These are phyloP conservation scores for Linepithema humile DNA, from an alignment of 1,140 invertebrate species.

Conservation along the genomic window DNA sequence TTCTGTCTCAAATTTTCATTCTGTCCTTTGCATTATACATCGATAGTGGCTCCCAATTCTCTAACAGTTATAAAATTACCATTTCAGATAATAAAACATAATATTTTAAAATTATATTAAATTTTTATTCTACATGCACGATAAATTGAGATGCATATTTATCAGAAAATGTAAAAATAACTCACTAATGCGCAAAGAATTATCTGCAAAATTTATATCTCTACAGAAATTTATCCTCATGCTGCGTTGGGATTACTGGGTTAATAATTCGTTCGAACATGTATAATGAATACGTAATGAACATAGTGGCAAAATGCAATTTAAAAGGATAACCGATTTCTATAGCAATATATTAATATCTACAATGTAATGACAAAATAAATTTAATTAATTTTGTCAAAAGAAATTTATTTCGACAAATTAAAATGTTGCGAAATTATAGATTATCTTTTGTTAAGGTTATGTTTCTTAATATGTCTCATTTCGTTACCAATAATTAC, in stretches of 20 bases:
- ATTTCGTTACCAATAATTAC: not conserved
- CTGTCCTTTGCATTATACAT: not conserved
- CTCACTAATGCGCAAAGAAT: not conserved
- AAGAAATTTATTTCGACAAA: not conserved
- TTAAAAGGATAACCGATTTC: not conserved
- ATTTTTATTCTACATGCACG: not conserved
- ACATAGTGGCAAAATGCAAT: not conserved
- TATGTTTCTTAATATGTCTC: not conserved
- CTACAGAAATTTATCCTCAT: conserved; percentile 5
- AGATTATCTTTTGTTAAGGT: too few relatives aligned
- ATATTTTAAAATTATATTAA: not conserved
- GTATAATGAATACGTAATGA: conserved; percentile 23
- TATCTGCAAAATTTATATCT: not conserved
- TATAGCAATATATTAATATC: not conserved
- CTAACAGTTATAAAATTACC: not conserved
- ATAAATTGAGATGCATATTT: not conserved
- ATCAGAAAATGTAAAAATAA: not conserved
- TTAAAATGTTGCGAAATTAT: too few relatives aligned
- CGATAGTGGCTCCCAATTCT: not conserved
- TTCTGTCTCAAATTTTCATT: conserved; percentile 16
- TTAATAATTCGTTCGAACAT: conserved; percentile 6
- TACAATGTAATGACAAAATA: not conserved
- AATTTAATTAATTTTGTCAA: not conserved
- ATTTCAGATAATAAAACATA: not conserved
- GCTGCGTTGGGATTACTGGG: not conserved